Base-by-base conservation (phyloP, 2,797 vertebrate genomes). In the Rousettus madagascariensis region DNA sequence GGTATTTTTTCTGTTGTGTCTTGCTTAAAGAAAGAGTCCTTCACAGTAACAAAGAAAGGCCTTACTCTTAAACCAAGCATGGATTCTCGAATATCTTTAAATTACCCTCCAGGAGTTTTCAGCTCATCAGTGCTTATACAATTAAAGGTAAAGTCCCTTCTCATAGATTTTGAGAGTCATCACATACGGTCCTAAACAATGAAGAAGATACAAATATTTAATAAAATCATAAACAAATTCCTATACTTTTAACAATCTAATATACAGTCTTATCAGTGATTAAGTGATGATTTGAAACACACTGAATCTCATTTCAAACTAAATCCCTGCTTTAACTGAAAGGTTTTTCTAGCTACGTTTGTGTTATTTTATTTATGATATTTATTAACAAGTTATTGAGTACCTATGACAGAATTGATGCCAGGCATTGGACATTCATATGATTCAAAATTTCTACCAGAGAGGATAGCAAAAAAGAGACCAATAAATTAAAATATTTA, bases 1-100 rank as follows among this genome's bases (percentile, higher is more conserved):
- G 99, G 99, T n/a, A 96, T 99, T 94, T 99, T 99, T 97, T 99
- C 98, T 7, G 99, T 99, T 0, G 97, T 99, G 95, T 99, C 99
- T 77, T 99, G 99, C 97, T 98, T 99, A 91, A 99, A 98, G 98
- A 99, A 97, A 95, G 99, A 99, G 97, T 98, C 93, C n/a, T 99
- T 99, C 98, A 99, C 98, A 2, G 96, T 99, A 94, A 98, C 98
- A 84, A 98, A 96, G 15, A 98, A 77, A 97, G 99, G 99, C 33
- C 96, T 99, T 82, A 98, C 97, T 75, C 94, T 99, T 89, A 99
- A 99, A 96, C 97, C 99, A 16, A 98, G 97, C 3, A 71, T 99
- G 98, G 99, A 99, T 98, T 96, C 98, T 19, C 98, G 99, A 87
- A 98, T 99, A 96, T 98, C 98, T 69, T 98, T 99, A 36, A 98